Evolutionary conservation across 2,113 vertebrate genomes (phyloP).

Genomic region (Prunella himalayana): DNA sequence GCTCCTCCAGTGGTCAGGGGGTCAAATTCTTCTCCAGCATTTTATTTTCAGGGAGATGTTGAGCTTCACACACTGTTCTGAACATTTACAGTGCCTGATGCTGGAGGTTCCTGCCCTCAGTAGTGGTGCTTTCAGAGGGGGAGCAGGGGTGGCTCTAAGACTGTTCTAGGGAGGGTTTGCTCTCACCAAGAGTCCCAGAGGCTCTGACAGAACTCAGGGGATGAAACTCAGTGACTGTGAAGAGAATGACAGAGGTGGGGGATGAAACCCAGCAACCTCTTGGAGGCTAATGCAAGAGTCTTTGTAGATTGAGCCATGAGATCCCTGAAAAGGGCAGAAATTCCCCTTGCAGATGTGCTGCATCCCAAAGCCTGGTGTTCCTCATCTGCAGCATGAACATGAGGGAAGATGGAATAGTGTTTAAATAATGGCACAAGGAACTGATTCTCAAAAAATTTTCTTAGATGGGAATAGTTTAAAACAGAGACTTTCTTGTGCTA

Average conservation of each 20-base stretch:
- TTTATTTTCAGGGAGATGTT: background rate
- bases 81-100: background rate
- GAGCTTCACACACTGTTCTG: background rate
- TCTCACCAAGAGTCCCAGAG: background rate
- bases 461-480: background rate
- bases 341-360: background rate
- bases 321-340: background rate
- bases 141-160: rapidly evolving
- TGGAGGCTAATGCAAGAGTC: background rate
- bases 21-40: background rate
- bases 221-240: background rate
- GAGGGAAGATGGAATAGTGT: background rate
- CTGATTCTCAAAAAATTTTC: background rate
- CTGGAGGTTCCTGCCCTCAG: background rate
- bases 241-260: background rate
- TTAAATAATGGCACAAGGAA: background rate
- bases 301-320: background rate
- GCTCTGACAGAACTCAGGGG: background rate
- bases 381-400: no score
- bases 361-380: background rate
- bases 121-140: background rate
- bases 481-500: background rate
- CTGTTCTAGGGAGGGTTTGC: background rate
- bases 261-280: background rate
- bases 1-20: background rate